A percentile compares a stretch with the other conserved stretches of the same genome.
phyloP scores from a whole-genome alignment of 2,888 invertebrate genomes.

The Kuschelorhynchus macadamiae region DNA sequence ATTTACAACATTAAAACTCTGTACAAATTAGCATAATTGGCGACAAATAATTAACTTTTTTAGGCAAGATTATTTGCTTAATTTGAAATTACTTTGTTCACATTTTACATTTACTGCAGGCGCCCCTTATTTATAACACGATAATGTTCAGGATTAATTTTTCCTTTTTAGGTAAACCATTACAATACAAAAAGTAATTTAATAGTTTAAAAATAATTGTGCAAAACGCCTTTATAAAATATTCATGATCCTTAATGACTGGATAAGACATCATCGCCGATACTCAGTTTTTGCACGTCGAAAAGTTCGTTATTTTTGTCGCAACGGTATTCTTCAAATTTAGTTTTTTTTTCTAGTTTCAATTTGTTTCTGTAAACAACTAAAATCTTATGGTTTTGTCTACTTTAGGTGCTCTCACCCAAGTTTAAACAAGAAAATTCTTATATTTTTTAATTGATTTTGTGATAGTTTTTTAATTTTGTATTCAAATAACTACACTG shows the following conservation, averaged over 20 bases:
- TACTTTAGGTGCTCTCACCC: too few relatives aligned
- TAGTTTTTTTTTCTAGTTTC: too few relatives aligned
- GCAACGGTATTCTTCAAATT: too few relatives aligned
- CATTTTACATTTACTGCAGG: not conserved
- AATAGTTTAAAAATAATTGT: slow-evolving; percentile 41
- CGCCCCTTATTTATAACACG: not conserved
- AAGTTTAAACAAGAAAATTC: too few relatives aligned
- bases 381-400: too few relatives aligned
- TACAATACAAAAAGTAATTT: slow-evolving; percentile 31
- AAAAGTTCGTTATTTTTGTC: slow-evolving; percentile 7
- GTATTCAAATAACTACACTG: too few relatives aligned
- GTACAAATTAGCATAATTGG: too few relatives aligned
- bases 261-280: slow-evolving; percentile 33
- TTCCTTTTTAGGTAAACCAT: slow-evolving; percentile 19
- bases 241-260: slow-evolving; percentile 38
- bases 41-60: too few relatives aligned
- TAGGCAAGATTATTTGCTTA: not conserved
- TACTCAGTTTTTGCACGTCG: slow-evolving; percentile 16
- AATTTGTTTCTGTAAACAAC: too few relatives aligned
- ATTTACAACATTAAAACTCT: too few relatives aligned
- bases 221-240: slow-evolving; percentile 40
- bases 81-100: not conserved
- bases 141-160: slow-evolving; percentile 2
- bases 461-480: too few relatives aligned
- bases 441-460: too few relatives aligned